These are phyloP conservation scores for Procambarus clarkii DNA, from an alignment of 1,140 invertebrate genomes.

Conservation along the genomic window DNA sequence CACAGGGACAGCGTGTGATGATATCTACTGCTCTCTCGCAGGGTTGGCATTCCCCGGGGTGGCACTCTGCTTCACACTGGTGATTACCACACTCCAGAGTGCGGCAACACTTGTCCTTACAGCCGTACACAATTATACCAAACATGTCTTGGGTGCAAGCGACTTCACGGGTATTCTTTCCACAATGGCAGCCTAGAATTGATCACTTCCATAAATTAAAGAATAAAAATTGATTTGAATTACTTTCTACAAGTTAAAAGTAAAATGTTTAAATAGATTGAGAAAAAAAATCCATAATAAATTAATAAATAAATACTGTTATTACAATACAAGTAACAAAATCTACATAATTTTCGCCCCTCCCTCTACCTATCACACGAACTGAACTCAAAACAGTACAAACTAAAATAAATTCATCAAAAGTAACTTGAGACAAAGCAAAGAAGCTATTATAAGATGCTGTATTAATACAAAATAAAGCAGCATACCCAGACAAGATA, in stretches of 20 bases:
- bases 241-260: too few relatives aligned
- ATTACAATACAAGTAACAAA: not conserved
- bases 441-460: too few relatives aligned
- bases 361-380: too few relatives aligned
- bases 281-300: not conserved
- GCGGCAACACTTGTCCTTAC: slow-evolving; percentile 75
- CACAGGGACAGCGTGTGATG: slow-evolving; percentile 66
- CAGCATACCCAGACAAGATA: too few relatives aligned
- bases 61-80: slow-evolving; percentile 74
- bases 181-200: slow-evolving; percentile 81
- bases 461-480: too few relatives aligned
- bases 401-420: too few relatives aligned
- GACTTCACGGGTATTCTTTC: slow-evolving; percentile 78
- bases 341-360: not conserved
- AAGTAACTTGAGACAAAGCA: too few relatives aligned
- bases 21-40: slow-evolving; percentile 76
- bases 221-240: not conserved
- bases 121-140: slow-evolving; percentile 74
- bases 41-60: slow-evolving; percentile 73
- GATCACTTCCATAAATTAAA: slow-evolving; percentile 52
- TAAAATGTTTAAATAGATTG: too few relatives aligned
- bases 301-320: not conserved
- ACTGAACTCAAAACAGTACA: too few relatives aligned
- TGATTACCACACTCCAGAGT: slow-evolving; percentile 74
- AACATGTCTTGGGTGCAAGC: slow-evolving; percentile 77